These are phyloP conservation scores for Tillus elongatus DNA, from an alignment of 2,888 invertebrate species.

Conservation along the genomic window DNA sequence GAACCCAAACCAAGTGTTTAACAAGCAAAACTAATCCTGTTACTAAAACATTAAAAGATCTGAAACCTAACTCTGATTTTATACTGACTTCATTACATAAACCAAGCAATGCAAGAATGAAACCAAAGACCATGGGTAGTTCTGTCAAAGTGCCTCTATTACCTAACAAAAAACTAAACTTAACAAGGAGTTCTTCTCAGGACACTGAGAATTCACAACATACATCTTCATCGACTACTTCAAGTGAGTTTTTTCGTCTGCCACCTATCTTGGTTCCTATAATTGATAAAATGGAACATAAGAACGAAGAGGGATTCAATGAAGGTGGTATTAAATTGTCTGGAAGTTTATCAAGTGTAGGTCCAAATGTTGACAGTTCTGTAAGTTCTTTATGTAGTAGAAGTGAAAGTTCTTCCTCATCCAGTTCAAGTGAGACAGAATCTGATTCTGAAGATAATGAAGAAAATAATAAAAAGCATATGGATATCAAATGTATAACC, in stretches of 20 bases:
- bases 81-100: conserved; percentile 37
- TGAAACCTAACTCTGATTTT: conserved; percentile 39
- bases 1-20: conserved; percentile 56
- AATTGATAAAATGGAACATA: conserved; percentile 52
- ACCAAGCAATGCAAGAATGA: conserved; percentile 22
- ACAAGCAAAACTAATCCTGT: conserved; percentile 34
- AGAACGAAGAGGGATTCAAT: conserved; percentile 21
- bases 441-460: conserved; percentile 16
- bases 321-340: conserved; percentile 33
- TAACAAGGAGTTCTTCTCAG: conserved; percentile 44
- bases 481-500: no score
- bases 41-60: conserved; percentile 30
- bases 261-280: conserved; percentile 65
- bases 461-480: no score
- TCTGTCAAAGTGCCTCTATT: conserved; percentile 37
- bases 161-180: conserved; percentile 47
- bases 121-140: conserved; percentile 13
- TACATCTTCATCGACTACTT: conserved; percentile 41
- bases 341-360: conserved; percentile 61
- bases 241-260: conserved; percentile 52
- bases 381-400: conserved; percentile 36
- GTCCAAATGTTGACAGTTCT: conserved; percentile 58
- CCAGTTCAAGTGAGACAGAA: conserved; percentile 17
- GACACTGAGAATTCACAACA: conserved; percentile 54
- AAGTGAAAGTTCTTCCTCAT: conserved; percentile 32